These are phyloP conservation scores for Drosophila falleni DNA, from an alignment of 2,888 invertebrate species.

Conservation along the genomic window DNA sequence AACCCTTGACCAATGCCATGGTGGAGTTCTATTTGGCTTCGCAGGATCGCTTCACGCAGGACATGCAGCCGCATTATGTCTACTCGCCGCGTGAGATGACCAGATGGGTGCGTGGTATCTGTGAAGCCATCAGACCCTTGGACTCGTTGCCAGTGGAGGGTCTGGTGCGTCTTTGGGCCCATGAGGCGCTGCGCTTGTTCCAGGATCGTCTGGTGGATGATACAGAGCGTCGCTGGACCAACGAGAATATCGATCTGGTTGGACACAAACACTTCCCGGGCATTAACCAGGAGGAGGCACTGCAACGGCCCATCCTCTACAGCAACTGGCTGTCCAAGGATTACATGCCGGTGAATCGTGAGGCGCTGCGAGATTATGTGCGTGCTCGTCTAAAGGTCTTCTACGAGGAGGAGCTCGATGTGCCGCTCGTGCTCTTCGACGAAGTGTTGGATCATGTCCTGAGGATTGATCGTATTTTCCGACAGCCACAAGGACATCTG, in stretches of 20 bases:
- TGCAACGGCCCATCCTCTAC: constrained; percentile 98
- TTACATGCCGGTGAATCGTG: constrained; percentile 97
- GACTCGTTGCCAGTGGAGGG: constrained; percentile 97
- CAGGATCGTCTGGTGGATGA: constrained; percentile 98
- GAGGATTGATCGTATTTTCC: constrained; percentile 99
- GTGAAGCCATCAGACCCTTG: constrained; percentile 98
- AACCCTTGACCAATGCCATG: constrained; percentile 99
- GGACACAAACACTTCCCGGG: constrained; percentile 98
- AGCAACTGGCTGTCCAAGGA: constrained; percentile 99
- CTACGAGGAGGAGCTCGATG: constrained; percentile 99
- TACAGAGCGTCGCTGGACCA: constrained; percentile 98
- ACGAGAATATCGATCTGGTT: constrained; percentile 97
- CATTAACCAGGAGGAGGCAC: constrained; percentile 92
- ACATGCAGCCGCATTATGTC: constrained; percentile 99
- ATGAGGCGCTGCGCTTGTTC: constrained; percentile 98
- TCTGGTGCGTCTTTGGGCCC: constrained; percentile 99
- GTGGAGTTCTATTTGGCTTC: constrained; percentile 98
- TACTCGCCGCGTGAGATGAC: constrained; percentile 99
- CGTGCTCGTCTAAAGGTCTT: constrained; percentile 98
- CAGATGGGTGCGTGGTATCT: constrained; percentile 99
- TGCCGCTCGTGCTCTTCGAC: constrained; percentile 98
- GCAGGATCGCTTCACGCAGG: constrained; percentile 99
- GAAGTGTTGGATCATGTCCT: constrained; percentile 99
- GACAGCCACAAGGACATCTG: constrained; percentile 99
- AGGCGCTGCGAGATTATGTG: constrained; percentile 97